Evolutionary conservation across 2,797 vertebrate species (phyloP), one percentile per base, ranked within the genome.

Genomic region (Dicrostonyx torquatus): DNA sequence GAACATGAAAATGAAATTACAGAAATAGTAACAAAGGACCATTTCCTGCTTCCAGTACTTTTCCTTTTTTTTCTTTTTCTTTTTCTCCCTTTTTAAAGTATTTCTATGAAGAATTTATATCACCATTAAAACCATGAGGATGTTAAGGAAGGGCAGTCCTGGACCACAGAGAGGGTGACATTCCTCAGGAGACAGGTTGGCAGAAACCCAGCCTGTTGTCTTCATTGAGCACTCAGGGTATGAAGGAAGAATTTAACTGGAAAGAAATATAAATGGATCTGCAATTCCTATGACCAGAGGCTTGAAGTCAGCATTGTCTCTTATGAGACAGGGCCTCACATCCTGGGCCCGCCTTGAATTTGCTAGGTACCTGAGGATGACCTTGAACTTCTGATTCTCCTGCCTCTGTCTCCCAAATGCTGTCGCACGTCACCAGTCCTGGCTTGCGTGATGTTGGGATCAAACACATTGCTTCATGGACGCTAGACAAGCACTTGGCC

Each of bases 1-100:
- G 78, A 87, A 92, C 72, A 95, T 86, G 97, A 95, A 95, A 93
- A 96, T 64, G 80, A 95, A 73, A 92, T 90, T 97, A 94, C 26
- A 96, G 95, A 97, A 92, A 98, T 93, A 93, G 70, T 80, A 96
- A 94, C 89, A 96, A 97, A 96, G 94, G 86, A 90, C 90, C 85
- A 9, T 86, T 96, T 96, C 92, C 95, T 91, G 95, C 84, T 77
- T 96, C 96, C 82, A 91, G 50, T 87, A 26, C 82, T 55, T 37
- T 91, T 91, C 13, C 45, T 50, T 24, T 29, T 55, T 14, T 15
- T 24, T 29, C 40, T 14, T 15, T 20, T 78, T 43, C 68, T 40
- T 93, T 80, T 40, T 58, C 55, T 58, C 7, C 55, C 20, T 6
- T 0, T 8, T 58, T 58, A 22, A 58, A 82, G 58, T 24, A 72